A percentile compares a stretch with the other conserved stretches of the same genome.
Conservation (phyloP, 2,797 vertebrate species). For the Eulemur rubriventer region DNA sequence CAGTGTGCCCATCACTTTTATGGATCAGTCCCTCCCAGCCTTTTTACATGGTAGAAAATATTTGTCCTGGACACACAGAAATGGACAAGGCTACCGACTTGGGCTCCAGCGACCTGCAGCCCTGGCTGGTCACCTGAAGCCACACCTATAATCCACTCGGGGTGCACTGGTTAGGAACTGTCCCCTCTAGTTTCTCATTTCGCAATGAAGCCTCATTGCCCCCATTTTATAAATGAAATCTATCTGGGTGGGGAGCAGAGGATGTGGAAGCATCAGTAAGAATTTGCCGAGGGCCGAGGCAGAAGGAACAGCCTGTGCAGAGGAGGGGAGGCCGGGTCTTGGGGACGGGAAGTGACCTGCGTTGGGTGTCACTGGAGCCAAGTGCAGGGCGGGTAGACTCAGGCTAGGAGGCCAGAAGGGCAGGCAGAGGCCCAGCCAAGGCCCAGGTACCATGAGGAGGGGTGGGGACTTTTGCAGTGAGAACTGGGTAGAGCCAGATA, state of each 20-base stretch:
- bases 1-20: neutral
- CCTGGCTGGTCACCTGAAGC: neutral
- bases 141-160: neutral
- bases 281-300: neutral
- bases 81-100: neutral
- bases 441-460: rapidly evolving
- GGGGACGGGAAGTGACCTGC: neutral
- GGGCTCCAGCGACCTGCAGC: neutral
- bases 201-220: neutral
- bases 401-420: neutral
- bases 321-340: neutral
- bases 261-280: neutral
- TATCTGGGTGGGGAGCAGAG: neutral
- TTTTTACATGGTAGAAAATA: neutral
- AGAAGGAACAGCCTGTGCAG: rapidly evolving
- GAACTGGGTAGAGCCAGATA: neutral
- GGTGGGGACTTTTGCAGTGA: neutral
- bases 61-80: neutral
- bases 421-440: neutral
- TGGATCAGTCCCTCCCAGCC: neutral
- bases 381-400: neutral
- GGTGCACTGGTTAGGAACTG: neutral
- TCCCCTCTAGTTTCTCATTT: neutral
- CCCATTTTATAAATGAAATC: neutral
- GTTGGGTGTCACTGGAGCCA: neutral